These are phyloP conservation scores for Hydrophis major DNA, from an alignment of 2,797 vertebrate species.

Conservation along the genomic window DNA sequence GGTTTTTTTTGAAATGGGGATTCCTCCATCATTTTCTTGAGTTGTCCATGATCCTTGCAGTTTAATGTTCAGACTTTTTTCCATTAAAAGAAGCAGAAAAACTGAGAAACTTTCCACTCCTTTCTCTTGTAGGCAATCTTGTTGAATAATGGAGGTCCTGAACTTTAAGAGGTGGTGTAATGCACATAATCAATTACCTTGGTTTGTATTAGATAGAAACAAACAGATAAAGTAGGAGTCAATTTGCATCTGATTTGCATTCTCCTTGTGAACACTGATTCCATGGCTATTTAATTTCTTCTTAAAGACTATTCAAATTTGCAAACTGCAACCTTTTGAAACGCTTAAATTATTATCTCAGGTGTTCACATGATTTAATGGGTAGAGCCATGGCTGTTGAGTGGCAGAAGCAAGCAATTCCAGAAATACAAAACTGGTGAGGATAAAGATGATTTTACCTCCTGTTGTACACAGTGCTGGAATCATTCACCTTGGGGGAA, in stretches of 20 bases:
- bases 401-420: slow-evolving; percentile 35
- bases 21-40: slow-evolving; percentile 42
- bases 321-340: slow-evolving; percentile 56
- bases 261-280: slow-evolving; percentile 52
- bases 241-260: slow-evolving; percentile 64
- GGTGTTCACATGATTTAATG: slow-evolving; percentile 57
- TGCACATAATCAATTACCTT: slow-evolving; percentile 52
- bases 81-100: slow-evolving; percentile 17
- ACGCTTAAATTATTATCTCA: slow-evolving; percentile 69
- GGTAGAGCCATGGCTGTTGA: slow-evolving; percentile 36
- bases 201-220: slow-evolving; percentile 52
- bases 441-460: slow-evolving; percentile 15
- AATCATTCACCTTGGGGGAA: neutral
- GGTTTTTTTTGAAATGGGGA: neutral
- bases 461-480: neutral
- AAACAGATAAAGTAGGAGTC: slow-evolving; percentile 54
- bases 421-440: neutral
- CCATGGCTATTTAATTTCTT: slow-evolving; percentile 63
- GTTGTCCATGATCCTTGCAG: slow-evolving; percentile 42
- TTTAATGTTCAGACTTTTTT: slow-evolving; percentile 47
- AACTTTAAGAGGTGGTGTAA: slow-evolving; percentile 54
- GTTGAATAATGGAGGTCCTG: slow-evolving; percentile 41
- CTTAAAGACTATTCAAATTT: slow-evolving; percentile 60
- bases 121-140: slow-evolving; percentile 38
- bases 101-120: slow-evolving; percentile 25